Percentiles rank a stretch among this genome's conserved stretches.
Evolutionary conservation across 2,113 vertebrate species (phyloP).

Genomic region (Proteles cristata): DNA sequence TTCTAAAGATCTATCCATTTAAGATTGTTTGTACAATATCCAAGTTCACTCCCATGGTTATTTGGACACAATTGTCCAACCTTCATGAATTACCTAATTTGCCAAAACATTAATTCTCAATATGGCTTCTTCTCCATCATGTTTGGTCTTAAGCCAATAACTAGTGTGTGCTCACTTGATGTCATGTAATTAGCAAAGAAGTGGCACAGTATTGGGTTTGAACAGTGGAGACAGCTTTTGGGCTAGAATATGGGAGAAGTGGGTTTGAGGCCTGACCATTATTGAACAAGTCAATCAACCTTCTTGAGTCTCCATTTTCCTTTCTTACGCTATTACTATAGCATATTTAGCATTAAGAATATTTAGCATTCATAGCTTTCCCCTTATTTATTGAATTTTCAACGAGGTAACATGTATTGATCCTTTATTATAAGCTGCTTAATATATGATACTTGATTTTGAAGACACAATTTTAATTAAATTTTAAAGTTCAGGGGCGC

Average conservation of each 20-base stretch:
- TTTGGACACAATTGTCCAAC: background rate
- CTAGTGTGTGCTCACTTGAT: background rate
- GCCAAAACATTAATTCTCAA: background rate
- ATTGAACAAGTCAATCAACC: background rate
- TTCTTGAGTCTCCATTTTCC: background rate
- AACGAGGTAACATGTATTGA: background rate
- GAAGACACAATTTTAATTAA: background rate
- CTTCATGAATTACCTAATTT: background rate
- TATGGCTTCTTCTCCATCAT: background rate
- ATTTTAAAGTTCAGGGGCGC: background rate
- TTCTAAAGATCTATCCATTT: background rate
- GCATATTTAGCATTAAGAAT: background rate
- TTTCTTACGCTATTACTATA: background rate
- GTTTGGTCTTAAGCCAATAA: background rate
- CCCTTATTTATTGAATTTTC: background rate
- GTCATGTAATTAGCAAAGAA: background rate
- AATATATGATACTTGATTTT: background rate
- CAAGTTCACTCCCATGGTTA: background rate
- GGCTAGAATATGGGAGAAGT: background rate
- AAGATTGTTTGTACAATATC: background rate
- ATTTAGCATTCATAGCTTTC: background rate
- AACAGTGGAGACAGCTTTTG: background rate
- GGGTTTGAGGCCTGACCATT: background rate
- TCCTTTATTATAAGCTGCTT: background rate
- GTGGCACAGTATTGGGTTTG: background rate